A percentile compares a stretch with the other conserved stretches of the same genome.
These are phyloP conservation scores for Apogon talboti DNA, from an alignment of 2,797 vertebrate genomes.

Conservation along the genomic window DNA sequence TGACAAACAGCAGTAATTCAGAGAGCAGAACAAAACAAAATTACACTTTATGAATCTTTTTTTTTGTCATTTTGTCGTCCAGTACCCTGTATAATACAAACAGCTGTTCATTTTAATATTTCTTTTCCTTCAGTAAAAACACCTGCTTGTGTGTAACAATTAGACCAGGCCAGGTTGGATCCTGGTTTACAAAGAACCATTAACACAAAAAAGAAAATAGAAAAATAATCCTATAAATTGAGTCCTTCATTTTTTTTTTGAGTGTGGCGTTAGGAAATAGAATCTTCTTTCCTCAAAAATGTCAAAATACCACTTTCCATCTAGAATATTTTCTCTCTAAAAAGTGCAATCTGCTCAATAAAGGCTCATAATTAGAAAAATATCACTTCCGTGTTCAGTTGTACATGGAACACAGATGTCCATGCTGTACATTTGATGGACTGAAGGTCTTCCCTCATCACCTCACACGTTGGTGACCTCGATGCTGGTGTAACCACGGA, in stretches of 20 bases:
- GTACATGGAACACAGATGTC: conserved; percentile 40
- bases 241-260: conserved; percentile 28
- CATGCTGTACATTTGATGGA: conserved; percentile 16
- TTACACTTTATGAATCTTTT: conserved; percentile 51
- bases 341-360: conserved; percentile 70
- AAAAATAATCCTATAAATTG: conserved; percentile 73
- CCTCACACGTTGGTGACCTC: conserved; percentile 86
- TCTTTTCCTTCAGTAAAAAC: conserved; percentile 27
- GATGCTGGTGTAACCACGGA: conserved; percentile 77
- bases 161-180: conserved; percentile 39
- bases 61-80: conserved; percentile 23
- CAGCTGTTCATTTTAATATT: conserved; percentile 21
- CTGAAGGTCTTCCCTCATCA: conserved; percentile 12
- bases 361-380: conserved; percentile 50
- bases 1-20: conserved; percentile 58
- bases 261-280: conserved; percentile 14
- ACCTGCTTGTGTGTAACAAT: conserved; percentile 27
- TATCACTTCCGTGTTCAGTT: conserved; percentile 33
- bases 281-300: conserved; percentile 25
- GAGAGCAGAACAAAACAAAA: conserved; percentile 41
- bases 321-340: conserved; percentile 12
- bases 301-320: conserved; percentile 23
- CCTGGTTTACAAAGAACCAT: conserved; percentile 50
- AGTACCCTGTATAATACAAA: conserved; percentile 66
- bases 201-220: conserved; percentile 65